Evolutionary conservation across 1,140 invertebrate species (phyloP).

Genomic region (Epicauta chinensis): DNA sequence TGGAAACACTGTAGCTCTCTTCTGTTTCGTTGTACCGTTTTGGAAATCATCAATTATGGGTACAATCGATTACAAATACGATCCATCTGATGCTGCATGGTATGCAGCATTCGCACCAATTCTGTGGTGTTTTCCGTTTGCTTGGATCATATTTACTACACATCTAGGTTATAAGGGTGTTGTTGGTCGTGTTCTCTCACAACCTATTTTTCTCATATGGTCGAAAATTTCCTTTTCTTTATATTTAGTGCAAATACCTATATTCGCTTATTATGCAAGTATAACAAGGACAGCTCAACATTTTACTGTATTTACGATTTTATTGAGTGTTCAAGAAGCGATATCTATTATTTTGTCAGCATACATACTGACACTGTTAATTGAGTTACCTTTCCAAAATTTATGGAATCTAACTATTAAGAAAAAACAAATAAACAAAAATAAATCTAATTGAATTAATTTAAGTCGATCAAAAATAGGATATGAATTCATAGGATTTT

Average conservation of each 20-base stretch:
- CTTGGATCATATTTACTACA: conserved; percentile 58
- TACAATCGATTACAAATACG: conserved; percentile 57
- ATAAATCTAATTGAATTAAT: no score
- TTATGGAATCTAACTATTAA: conserved; percentile 28
- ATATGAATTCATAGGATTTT: no score
- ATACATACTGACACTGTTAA: conserved; percentile 28
- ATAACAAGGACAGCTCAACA: conserved; percentile 44
- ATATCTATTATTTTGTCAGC: conserved; percentile 25
- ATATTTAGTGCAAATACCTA: conserved; percentile 54
- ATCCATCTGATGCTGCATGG: conserved; percentile 56
- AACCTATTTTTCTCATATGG: conserved; percentile 42
- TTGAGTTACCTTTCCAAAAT: conserved; percentile 38
- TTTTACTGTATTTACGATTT: conserved; percentile 30
- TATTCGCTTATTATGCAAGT: conserved; percentile 54
- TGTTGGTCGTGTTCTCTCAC: conserved; percentile 43
- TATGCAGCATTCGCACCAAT: conserved; percentile 68
- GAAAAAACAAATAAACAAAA: conserved; percentile 2
- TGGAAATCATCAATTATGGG: conserved; percentile 60
- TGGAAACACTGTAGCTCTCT: conserved; percentile 42
- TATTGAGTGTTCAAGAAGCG: conserved; percentile 7
- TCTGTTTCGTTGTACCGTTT: conserved; percentile 47
- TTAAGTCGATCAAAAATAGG: no score
- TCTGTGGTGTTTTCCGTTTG: conserved; percentile 60
- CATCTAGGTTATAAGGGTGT: conserved; percentile 54
- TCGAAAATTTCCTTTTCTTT: conserved; percentile 50